Conservation (phyloP, 2,113 vertebrate species). For the Perccottus glenii region DNA sequence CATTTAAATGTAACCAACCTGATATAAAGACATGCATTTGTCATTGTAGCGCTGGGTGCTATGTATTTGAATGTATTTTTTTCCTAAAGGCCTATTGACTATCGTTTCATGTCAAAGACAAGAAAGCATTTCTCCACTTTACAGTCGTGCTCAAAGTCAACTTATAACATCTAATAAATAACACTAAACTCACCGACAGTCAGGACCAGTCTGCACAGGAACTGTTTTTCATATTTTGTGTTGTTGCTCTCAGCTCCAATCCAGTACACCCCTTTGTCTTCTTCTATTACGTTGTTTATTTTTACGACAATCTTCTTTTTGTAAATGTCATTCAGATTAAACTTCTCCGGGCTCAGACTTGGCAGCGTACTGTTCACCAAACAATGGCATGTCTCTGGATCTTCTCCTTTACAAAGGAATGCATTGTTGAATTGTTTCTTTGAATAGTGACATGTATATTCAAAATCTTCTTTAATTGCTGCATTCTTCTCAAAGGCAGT, state of each 20-base stretch:
- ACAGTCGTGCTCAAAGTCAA: no score
- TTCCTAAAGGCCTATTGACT: no score
- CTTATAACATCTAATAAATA: background rate
- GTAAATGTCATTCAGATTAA: accelerated
- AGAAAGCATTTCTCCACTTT: no score
- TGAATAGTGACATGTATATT: slow-evolving; percentile 16
- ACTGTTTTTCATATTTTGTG: accelerated
- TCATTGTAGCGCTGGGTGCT: no score
- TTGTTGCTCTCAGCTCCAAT: accelerated
- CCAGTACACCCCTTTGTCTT: slow-evolving; percentile 36
- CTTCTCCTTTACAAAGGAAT: slow-evolving; percentile 39
- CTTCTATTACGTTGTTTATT: background rate
- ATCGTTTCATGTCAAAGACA: no score
- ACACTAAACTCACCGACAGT: background rate
- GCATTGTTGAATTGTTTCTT: accelerated
- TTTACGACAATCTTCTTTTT: accelerated
- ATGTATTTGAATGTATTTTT: no score
- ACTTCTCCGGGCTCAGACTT: accelerated
- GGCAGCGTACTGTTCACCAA: accelerated
- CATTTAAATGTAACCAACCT: no score
- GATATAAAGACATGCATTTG: no score
- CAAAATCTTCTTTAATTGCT: background rate
- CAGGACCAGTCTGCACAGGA: slow-evolving; percentile 1
- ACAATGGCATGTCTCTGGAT: background rate
- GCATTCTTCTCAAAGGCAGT: accelerated